phyloP scores from a whole-genome alignment of 2,888 invertebrate genomes.

The Lithodes maja region DNA sequence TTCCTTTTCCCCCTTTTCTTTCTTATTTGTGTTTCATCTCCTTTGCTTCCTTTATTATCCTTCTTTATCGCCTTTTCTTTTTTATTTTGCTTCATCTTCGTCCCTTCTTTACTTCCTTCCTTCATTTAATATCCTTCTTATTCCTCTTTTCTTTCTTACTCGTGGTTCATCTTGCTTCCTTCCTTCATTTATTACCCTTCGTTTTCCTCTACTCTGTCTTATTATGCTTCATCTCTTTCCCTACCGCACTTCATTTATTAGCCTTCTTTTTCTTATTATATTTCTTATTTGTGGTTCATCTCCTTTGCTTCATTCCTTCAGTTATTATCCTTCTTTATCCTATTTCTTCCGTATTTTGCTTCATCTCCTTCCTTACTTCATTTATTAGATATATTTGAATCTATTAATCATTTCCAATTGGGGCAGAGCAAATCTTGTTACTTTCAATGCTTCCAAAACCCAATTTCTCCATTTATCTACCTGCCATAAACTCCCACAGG shows the following conservation, averaged over 20 bases:
- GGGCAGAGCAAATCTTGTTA: no score
- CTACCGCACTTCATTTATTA: background rate
- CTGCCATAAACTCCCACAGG: no score
- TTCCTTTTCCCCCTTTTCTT: background rate
- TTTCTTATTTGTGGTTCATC: background rate
- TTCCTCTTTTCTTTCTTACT: background rate
- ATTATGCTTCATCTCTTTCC: background rate
- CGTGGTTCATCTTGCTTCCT: background rate
- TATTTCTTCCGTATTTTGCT: no score
- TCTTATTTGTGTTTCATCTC: background rate
- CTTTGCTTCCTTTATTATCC: constrained; percentile 11
- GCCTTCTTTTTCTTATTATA: background rate
- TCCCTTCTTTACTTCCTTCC: constrained; percentile 6
- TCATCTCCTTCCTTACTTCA: no score
- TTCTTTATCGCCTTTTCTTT: background rate
- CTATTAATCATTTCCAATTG: no score
- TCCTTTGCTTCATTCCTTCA: no score
- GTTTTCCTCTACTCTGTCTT: background rate
- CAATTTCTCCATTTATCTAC: no score
- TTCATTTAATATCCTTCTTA: background rate
- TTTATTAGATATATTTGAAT: no score
- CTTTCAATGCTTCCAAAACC: no score
- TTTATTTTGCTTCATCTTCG: background rate
- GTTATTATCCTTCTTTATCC: no score
- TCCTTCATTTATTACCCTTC: background rate